These are phyloP conservation scores for Luehdorfia chinensis DNA, from an alignment of 1,140 invertebrate species.

Conservation along the genomic window DNA sequence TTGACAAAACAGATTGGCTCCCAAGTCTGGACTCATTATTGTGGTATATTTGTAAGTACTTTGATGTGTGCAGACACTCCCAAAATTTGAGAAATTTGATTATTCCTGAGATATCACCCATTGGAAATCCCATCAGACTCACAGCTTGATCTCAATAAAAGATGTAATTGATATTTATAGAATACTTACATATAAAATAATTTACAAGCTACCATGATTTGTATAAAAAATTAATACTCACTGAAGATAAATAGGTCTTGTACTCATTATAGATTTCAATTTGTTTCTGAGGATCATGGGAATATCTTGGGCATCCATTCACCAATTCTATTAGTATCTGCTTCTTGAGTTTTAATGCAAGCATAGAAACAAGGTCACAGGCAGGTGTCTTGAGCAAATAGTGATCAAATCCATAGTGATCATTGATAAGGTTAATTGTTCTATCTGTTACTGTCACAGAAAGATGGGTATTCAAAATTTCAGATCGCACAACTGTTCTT, in stretches of 20 bases:
- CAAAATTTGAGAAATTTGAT: too few species aligned
- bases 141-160: too few species aligned
- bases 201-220: too few species aligned
- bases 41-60: too few species aligned
- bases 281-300: slow-evolving; percentile 83
- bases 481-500: slow-evolving; percentile 92
- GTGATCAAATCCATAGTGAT: slow-evolving; percentile 95
- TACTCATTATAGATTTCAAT: slow-evolving; percentile 90
- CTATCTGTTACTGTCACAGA: slow-evolving; percentile 88
- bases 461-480: slow-evolving; percentile 93
- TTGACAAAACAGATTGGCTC: too few species aligned
- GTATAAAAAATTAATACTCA: slow-evolving; percentile 80
- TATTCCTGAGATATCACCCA: too few species aligned
- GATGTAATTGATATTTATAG: too few species aligned
- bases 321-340: slow-evolving; percentile 88
- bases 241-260: slow-evolving; percentile 87
- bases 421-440: slow-evolving; percentile 90
- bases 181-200: too few species aligned
- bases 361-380: slow-evolving; percentile 89
- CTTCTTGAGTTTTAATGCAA: slow-evolving; percentile 90
- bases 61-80: too few species aligned
- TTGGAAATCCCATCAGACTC: too few species aligned
- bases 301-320: slow-evolving; percentile 85
- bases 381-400: slow-evolving; percentile 95
- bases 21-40: too few species aligned